Evolutionary conservation across 2,113 vertebrate species (phyloP).

Genomic region (Hassar affinis): DNA sequence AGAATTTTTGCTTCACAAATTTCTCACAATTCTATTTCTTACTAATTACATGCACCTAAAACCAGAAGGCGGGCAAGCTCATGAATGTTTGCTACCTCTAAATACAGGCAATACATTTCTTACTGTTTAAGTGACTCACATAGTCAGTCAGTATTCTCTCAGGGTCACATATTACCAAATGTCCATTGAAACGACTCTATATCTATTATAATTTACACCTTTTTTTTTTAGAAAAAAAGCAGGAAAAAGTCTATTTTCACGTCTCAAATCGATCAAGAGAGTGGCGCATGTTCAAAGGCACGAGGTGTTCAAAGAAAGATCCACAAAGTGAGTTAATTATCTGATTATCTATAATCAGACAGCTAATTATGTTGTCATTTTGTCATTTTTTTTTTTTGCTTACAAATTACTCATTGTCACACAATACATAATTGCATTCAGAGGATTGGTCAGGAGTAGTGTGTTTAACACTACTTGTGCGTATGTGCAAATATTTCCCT

Average conservation of each 20-base stretch:
- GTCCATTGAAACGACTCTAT: neutral
- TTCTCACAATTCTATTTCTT: neutral
- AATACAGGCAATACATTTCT: neutral
- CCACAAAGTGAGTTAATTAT: neutral
- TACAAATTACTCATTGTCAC: neutral
- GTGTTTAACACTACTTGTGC: too few relatives aligned
- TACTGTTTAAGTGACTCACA: neutral
- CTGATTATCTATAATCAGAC: neutral
- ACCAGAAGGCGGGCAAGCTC: neutral
- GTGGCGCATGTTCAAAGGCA: neutral
- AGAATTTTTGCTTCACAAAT: neutral
- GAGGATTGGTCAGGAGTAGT: too few relatives aligned
- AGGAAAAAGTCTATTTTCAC: neutral
- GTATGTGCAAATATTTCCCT: constrained; percentile 18
- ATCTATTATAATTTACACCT: neutral
- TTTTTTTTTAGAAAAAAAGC: too few relatives aligned
- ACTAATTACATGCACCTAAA: neutral
- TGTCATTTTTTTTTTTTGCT: neutral
- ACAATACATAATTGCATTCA: neutral
- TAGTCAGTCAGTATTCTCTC: neutral
- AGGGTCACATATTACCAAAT: neutral
- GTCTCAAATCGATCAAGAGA: constrained; percentile 3
- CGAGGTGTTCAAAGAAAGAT: neutral
- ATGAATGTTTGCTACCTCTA: neutral
- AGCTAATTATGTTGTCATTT: neutral